Evolutionary conservation across 2,797 vertebrate genomes (phyloP).

Genomic region (Poliocrania exsul): DNA sequence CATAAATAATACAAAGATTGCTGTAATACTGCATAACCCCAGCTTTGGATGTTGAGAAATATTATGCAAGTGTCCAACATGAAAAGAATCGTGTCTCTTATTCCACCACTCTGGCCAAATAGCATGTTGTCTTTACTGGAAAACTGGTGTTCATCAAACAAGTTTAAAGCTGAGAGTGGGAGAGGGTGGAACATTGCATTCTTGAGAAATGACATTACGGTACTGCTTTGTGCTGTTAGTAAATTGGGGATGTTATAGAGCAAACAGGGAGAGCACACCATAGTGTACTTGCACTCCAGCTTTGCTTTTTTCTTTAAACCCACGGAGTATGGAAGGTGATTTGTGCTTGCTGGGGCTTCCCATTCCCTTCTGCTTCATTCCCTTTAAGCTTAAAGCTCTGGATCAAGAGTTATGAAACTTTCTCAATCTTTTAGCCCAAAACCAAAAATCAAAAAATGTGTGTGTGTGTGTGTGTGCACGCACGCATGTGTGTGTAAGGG

Average conservation of each 20-base stretch:
- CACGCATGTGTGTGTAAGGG: accelerated
- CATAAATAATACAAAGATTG: slow-evolving; percentile 38
- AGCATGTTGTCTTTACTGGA: slow-evolving; percentile 57
- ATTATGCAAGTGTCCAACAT: slow-evolving; percentile 46
- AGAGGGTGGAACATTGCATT: slow-evolving; percentile 58
- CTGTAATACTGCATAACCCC: slow-evolving; percentile 41
- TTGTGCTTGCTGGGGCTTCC: neutral
- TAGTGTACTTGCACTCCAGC: neutral
- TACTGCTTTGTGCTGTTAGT: slow-evolving; percentile 33
- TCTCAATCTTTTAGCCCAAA: neutral
- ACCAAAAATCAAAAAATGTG: neutral
- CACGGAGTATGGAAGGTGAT: neutral
- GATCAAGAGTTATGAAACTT: neutral
- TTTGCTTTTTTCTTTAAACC: neutral
- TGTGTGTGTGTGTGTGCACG: accelerated
- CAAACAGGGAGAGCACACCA: neutral
- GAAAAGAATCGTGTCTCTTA: slow-evolving; percentile 56
- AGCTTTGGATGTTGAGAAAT: slow-evolving; percentile 23
- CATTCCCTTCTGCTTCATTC: neutral
- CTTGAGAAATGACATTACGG: slow-evolving; percentile 54
- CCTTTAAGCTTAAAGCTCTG: neutral
- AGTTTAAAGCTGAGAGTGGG: slow-evolving; percentile 52
- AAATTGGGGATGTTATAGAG: neutral
- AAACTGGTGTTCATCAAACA: slow-evolving; percentile 57
- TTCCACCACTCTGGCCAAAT: slow-evolving; percentile 51